These are phyloP conservation scores for Fregata magnificens DNA, from an alignment of 2,113 vertebrate species.

Conservation along the genomic window DNA sequence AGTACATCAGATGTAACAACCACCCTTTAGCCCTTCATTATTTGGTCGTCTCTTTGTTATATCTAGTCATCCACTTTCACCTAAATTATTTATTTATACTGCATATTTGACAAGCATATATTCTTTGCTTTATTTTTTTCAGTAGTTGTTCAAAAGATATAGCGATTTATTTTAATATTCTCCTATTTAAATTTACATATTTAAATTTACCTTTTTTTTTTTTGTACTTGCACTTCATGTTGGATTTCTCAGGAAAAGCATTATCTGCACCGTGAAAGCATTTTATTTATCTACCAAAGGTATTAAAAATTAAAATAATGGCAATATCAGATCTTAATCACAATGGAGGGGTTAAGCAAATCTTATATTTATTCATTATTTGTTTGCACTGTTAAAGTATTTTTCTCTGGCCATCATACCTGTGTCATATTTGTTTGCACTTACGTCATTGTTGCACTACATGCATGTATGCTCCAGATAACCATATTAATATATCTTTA, in stretches of 20 bases:
- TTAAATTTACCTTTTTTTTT: constrained; percentile 21
- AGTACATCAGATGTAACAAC: constrained; percentile 76
- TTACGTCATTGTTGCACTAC: not conserved
- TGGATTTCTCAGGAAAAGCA: constrained; percentile 20
- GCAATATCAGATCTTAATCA: not conserved
- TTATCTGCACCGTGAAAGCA: not conserved
- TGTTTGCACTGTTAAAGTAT: not conserved
- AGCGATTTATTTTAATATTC: constrained; percentile 37
- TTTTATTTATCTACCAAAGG: not conserved
- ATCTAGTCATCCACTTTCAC: constrained; percentile 63
- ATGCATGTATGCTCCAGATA: not conserved
- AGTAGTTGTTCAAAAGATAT: constrained; percentile 32
- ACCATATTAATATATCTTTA: not conserved
- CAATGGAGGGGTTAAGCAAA: not conserved
- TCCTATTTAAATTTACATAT: constrained; percentile 33
- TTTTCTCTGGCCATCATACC: not conserved
- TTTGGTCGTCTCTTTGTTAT: constrained; percentile 69
- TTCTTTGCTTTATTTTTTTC: constrained; percentile 57
- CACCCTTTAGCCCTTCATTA: constrained; percentile 77
- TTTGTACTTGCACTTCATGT: constrained; percentile 1
- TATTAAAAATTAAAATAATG: not conserved
- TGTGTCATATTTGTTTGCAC: not conserved
- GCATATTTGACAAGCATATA: constrained; percentile 57
- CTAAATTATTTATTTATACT: constrained; percentile 73
- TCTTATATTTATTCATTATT: not conserved